Conservation (phyloP, 2,113 vertebrate species). For the Eulemur rufifrons region DNA sequence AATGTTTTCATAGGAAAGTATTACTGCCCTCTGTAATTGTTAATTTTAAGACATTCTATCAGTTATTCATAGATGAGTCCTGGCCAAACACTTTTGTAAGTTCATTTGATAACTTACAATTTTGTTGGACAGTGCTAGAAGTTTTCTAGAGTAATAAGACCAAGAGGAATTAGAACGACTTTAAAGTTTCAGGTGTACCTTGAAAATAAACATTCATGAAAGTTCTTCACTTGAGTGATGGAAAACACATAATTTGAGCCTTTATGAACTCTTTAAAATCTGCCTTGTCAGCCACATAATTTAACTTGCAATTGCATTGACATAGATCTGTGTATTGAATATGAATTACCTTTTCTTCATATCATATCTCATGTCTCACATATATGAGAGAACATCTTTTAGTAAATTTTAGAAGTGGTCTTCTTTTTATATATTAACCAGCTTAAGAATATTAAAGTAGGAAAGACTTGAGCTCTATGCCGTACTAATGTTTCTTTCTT, state of each 20-base stretch:
- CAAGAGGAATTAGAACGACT: not conserved
- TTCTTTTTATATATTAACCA: not conserved
- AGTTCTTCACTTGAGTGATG: conserved; percentile 2
- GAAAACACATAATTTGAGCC: not conserved
- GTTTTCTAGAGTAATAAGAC: not conserved
- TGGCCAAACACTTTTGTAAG: not conserved
- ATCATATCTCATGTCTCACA: not conserved
- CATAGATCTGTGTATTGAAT: not conserved
- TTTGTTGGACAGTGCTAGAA: not conserved
- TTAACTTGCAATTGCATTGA: not conserved
- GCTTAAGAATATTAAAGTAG: not conserved
- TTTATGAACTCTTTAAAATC: not conserved
- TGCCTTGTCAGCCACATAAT: not conserved
- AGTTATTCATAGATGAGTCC: not conserved
- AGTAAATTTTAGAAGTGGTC: conserved; percentile 8
- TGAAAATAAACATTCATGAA: conserved; percentile 49
- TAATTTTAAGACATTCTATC: conserved; percentile 23
- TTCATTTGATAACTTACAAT: conserved; percentile 4
- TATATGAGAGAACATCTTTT: not conserved
- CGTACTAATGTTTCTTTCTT: not conserved
- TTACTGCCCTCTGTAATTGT: not conserved
- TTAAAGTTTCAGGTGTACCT: conserved; percentile 1
- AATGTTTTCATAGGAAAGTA: conserved; percentile 14
- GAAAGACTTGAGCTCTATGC: not conserved
- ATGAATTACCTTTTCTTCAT: not conserved